Evolutionary conservation across 1,140 invertebrate species (phyloP), one percentile per base, ranked within the genome.

Genomic region (Drosophila pruinosa): DNA sequence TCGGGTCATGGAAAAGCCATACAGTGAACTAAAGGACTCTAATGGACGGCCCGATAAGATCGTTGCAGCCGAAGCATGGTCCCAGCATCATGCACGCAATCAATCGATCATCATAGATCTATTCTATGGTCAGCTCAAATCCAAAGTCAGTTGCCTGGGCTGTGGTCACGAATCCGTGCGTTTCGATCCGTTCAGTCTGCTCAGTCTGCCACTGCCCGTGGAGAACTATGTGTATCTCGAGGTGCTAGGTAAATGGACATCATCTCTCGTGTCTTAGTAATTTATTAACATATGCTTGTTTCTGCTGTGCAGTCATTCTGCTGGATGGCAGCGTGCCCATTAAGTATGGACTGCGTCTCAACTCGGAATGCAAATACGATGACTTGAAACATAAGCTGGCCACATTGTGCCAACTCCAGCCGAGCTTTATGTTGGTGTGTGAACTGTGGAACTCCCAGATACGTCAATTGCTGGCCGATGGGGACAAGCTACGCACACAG

Each of bases 91-190:
- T 50, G 91, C 95, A 3, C 92, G 96, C 56, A 97, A 93, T 92
- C 94, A 95, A 90, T 97, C 96, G 3, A 95, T 98, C 54, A 94
- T 98, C 52, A 97, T 97, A 22, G 97, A 98, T 91, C 92, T 97
- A 41, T 98, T 98, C 92, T 97, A 97, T 92, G 97, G 97, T 0
- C 96, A 97, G 91, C 92, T 98, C 0, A 97, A 97, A 92, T 97
- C 96, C 2, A 95, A 95, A 91, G 94, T 96, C 24, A 95, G 93
- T 39, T 98, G 97, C 92, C 93, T 95, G 76, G 94, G 94, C 5
- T 98, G 97, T 92, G 94, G 94, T 10, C 94, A 95, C 75, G 94
- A 96, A 78, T 97, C 96, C 64, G 96, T 97, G 24, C 93, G 96
- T 22, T 98, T 98, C 92, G 97, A 98, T 92, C 95, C 97, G 2